phyloP scores from a whole-genome alignment of 2,888 invertebrate species.

The Cetonia aurata region DNA sequence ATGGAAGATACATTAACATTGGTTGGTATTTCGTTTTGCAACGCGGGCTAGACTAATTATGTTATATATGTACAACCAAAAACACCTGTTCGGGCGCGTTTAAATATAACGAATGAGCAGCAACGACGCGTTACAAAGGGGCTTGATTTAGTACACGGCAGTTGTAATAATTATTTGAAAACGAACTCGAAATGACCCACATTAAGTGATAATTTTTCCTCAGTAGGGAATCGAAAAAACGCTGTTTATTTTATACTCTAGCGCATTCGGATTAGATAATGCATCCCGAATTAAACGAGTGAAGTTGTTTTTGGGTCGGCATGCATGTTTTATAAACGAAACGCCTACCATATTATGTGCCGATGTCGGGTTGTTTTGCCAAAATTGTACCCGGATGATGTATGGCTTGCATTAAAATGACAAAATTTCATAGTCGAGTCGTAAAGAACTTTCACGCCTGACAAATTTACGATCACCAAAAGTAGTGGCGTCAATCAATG shows the following conservation, averaged over 20 bases:
- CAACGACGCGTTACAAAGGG: background rate
- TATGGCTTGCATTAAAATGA: constrained; percentile 23
- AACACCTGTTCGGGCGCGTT: constrained; percentile 23
- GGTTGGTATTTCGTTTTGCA: constrained; percentile 24
- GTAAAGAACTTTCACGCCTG: background rate
- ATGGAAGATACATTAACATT: constrained; percentile 11
- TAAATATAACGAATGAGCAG: constrained; percentile 8
- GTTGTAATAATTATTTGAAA: constrained; percentile 10
- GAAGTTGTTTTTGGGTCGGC: constrained; percentile 5
- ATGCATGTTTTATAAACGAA: background rate
- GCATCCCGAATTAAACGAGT: background rate
- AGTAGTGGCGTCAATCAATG: background rate
- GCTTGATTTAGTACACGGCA: constrained; percentile 25
- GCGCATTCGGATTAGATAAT: background rate
- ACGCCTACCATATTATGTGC: constrained; percentile 17
- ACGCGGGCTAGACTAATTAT: constrained; percentile 25
- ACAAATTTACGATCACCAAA: background rate
- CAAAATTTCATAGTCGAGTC: background rate
- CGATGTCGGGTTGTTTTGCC: constrained; percentile 9
- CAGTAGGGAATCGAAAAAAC: background rate
- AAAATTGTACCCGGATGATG: constrained; percentile 20
- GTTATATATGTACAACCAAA: background rate
- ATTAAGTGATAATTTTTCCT: background rate
- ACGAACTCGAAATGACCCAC: background rate
- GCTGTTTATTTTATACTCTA: background rate